Base-by-base conservation (phyloP, 2,797 vertebrate species). In the Malacoctenus gilli region DNA sequence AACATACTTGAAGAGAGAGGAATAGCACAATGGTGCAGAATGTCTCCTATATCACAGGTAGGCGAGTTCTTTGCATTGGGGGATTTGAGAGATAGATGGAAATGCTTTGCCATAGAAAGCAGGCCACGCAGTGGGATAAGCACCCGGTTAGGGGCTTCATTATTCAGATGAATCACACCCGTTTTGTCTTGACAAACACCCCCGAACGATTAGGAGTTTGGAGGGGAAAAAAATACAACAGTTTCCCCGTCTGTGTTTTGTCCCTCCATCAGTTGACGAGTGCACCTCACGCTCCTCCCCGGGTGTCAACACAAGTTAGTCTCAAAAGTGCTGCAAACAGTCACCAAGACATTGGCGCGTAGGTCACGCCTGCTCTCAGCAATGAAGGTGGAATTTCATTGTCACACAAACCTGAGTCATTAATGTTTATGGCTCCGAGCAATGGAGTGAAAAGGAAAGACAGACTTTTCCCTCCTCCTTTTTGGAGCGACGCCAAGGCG, bases 381-480 rank as follows among this genome's bases (percentile, higher is more conserved):
- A 7, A 46, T 38, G 66, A 77, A 81, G 77, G 69, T 70, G 58
- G 75, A 72, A 82, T 80, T 83, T 86, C 74, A 79, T 47, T 72
- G 73, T 77, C 79, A 78, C 62, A 82, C 75, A 76, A 77, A 75
- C 59, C 63, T 54, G 64, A 69, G 59, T 86, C 72, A 77, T 85
- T 70, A 79, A 84, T 72, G 71, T 85, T 86, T 80, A 77, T 77
- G 75, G 72, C 57, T 46, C 3, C 38, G 52, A 72, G 66, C 71
- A 64, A 63, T 43, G 55, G 31, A 49, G 63, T 62, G 77, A 64
- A 77, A 73, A 64, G 47, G 55, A 71, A 58, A 70, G 68, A 49
- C 54, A 41, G 44, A 25, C 8, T 62, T 58, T 39, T 44, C 25
- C 11, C 31, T 59, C 16, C 52, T 53, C 40, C 61, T 52, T 51